A percentile compares a stretch with the other conserved stretches of the same genome.
These are phyloP conservation scores for Rhabditoides inermis DNA, from an alignment of 2,888 invertebrate species.

Conservation along the genomic window DNA sequence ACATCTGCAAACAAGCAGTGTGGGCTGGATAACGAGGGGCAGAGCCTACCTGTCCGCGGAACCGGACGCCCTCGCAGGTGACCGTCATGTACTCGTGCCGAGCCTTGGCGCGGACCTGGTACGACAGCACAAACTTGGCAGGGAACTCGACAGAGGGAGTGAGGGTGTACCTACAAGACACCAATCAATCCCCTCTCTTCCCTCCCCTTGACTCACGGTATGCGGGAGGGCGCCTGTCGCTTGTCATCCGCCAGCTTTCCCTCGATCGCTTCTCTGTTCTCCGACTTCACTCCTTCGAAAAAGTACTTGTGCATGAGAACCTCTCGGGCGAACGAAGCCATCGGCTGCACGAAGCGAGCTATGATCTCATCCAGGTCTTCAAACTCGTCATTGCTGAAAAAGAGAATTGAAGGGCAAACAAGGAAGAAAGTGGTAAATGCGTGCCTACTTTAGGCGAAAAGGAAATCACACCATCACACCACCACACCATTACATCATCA, in stretches of 20 bases:
- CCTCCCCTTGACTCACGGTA: conserved; percentile 64
- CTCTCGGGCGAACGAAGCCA: conserved; percentile 87
- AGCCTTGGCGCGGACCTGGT: conserved; percentile 74
- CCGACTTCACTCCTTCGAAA: conserved; percentile 59
- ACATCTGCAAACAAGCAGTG: conserved; percentile 72
- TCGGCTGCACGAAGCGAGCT: conserved; percentile 86
- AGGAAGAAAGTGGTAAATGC: background rate
- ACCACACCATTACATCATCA: too few species aligned
- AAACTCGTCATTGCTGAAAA: conserved; percentile 63
- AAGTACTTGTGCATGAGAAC: conserved; percentile 76
- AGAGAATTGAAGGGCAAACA: background rate
- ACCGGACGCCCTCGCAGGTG: conserved; percentile 83
- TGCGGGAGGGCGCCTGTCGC: conserved; percentile 4
- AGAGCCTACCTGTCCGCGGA: too few species aligned
- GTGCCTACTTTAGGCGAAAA: background rate
- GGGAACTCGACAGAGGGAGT: conserved; percentile 53
- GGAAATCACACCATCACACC: background rate
- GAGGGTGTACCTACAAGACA: conserved; percentile 51
- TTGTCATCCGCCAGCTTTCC: conserved; percentile 12
- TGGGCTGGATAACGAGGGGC: too few species aligned
- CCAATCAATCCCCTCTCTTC: conserved; percentile 62
- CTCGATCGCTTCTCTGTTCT: conserved; percentile 25
- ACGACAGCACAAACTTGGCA: conserved; percentile 85
- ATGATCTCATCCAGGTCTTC: conserved; percentile 99
- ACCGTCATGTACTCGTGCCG: conserved; percentile 84